These are phyloP conservation scores for Amphimedon queenslandica DNA, from an alignment of 37 sponge, comb jelly and placozoan genomes.

Conservation along the genomic window DNA sequence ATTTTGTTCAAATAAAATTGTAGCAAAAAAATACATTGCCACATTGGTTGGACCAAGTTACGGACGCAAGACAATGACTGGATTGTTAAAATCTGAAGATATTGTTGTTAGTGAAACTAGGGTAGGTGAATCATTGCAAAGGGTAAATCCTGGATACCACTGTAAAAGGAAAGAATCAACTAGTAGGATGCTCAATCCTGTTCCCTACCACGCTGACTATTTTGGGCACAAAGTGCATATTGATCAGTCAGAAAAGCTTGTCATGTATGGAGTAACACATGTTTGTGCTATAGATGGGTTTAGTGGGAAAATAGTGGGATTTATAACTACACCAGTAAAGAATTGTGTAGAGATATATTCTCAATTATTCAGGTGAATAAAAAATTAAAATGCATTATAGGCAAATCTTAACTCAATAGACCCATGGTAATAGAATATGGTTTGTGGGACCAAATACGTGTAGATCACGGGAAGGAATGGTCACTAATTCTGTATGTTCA, in stretches of 20 bases:
- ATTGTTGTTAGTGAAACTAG: constrained; percentile 7
- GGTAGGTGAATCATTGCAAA: constrained; percentile 39
- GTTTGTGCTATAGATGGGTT: constrained; percentile 58
- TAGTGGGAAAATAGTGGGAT: constrained; percentile 49
- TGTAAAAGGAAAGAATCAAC: not conserved
- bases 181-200: constrained; percentile 33
- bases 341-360: constrained; percentile 51
- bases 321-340: constrained; percentile 55
- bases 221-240: constrained; percentile 68
- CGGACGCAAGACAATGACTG: constrained; percentile 25
- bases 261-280: constrained; percentile 70
- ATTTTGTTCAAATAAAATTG: too few relatives aligned
- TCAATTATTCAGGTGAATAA: too few relatives aligned
- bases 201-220: constrained; percentile 53
- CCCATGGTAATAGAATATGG: constrained; percentile 47
- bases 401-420: constrained; percentile 10
- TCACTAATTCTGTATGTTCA: constrained; percentile 42
- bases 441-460: too few relatives aligned
- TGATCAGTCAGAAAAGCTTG: constrained; percentile 70
- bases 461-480: constrained; percentile 59
- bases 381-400: too few relatives aligned
- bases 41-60: constrained; percentile 21
- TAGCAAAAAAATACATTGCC: too few relatives aligned
- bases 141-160: constrained; percentile 23
- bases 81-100: constrained; percentile 19